Evolutionary conservation across 2,113 vertebrate species (phyloP).

Genomic region (Anarrhichthys ocellatus): DNA sequence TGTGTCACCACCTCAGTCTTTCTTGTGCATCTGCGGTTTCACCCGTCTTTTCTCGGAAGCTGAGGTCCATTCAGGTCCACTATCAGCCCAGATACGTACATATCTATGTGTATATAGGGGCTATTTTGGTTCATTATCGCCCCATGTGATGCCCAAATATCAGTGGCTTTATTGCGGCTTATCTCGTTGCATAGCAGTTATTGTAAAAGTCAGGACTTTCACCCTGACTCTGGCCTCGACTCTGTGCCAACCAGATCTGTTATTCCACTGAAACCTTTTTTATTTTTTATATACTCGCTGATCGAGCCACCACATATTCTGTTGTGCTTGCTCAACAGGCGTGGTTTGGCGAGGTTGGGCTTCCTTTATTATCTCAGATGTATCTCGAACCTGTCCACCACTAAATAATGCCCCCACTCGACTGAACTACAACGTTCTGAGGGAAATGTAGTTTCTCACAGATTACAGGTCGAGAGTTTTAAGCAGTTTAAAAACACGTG

Average conservation of each 20-base stretch:
- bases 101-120: neutral
- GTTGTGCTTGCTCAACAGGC: conserved; percentile 32
- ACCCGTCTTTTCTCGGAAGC: conserved; percentile 1
- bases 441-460: too few species aligned
- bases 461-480: neutral
- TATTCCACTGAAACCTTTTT: neutral
- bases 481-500: neutral
- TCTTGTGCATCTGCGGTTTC: neutral
- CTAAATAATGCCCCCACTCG: too few species aligned
- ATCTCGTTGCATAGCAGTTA: neutral
- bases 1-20: conserved; percentile 16
- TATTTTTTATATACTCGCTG: conserved; percentile 4
- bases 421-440: too few species aligned
- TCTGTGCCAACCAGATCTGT: neutral
- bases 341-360: neutral
- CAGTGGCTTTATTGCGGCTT: neutral
- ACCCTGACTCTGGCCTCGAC: conserved; percentile 27
- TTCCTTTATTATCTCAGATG: neutral
- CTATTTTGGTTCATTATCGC: conserved; percentile 4
- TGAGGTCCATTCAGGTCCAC: too few species aligned
- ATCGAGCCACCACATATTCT: conserved; percentile 13
- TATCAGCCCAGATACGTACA: neutral
- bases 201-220: conserved; percentile 21
- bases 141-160: neutral
- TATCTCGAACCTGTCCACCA: neutral